Evolutionary conservation across 2,113 vertebrate species (phyloP).

Genomic region (Eonycteris spelaea): DNA sequence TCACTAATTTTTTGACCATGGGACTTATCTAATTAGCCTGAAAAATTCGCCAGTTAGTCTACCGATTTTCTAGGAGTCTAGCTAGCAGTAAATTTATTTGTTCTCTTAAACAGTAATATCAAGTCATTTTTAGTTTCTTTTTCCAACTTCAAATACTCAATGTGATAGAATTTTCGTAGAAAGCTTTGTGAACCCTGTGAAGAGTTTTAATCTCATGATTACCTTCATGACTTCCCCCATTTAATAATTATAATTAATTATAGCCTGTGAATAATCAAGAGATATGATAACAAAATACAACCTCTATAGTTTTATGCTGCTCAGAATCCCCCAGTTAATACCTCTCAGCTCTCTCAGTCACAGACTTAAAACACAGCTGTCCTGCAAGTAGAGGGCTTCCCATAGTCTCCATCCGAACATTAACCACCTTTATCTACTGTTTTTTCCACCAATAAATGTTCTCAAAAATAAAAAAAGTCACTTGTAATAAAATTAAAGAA

Average conservation of each 20-base stretch:
- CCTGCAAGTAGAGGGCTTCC: background rate
- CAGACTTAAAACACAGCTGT: background rate
- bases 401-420: background rate
- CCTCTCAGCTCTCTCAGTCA: background rate
- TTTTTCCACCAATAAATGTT: background rate
- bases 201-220: background rate
- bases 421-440: background rate
- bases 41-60: background rate
- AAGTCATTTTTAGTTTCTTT: background rate
- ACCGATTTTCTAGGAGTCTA: background rate
- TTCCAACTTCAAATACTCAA: background rate
- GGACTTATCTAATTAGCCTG: background rate
- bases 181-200: background rate
- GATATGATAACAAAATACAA: background rate
- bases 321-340: background rate
- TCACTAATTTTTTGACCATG: background rate
- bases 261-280: background rate
- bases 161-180: constrained; percentile 23
- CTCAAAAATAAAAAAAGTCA: background rate
- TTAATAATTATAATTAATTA: background rate
- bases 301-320: background rate
- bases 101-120: background rate
- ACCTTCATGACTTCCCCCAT: background rate
- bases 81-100: background rate
- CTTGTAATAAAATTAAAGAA: background rate